Percentiles rank a stretch among this genome's conserved stretches.
Conservation (phyloP, 2,888 invertebrate species). For the Spisula solida region DNA sequence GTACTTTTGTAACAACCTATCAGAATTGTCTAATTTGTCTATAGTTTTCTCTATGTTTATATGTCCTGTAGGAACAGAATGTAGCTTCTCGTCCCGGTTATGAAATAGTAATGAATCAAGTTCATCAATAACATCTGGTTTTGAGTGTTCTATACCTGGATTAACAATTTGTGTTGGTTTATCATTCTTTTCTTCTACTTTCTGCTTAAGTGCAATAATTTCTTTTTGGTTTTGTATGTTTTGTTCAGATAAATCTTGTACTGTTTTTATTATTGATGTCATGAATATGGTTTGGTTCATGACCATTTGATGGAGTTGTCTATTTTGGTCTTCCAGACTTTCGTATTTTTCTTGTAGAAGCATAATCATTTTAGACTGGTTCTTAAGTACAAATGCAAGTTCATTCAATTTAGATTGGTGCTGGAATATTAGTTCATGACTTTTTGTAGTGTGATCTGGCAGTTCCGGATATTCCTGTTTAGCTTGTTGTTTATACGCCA, state of each 20-base stretch:
- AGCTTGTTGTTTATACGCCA: conserved; percentile 68
- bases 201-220: conserved; percentile 59
- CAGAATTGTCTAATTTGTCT: background rate
- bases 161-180: background rate
- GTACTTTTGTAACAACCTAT: background rate
- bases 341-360: conserved; percentile 73
- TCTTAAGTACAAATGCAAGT: conserved; percentile 74
- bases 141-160: background rate
- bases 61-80: background rate
- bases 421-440: conserved; percentile 73
- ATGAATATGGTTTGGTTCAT: conserved; percentile 81
- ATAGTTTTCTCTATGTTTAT: background rate
- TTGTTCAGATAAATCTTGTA: conserved; percentile 77
- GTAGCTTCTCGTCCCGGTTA: background rate
- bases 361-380: conserved; percentile 75
- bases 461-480: conserved; percentile 52
- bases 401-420: conserved; percentile 79
- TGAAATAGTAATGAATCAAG: conserved; percentile 41
- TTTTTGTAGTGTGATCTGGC: conserved; percentile 67
- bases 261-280: conserved; percentile 78
- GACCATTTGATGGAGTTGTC: conserved; percentile 78
- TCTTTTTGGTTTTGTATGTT: conserved; percentile 73
- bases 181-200: conserved; percentile 17
- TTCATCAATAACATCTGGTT: conserved; percentile 33
- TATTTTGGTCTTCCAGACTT: conserved; percentile 80